Evolutionary conservation across 2,888 invertebrate species (phyloP).

Genomic region (Patella depressa): DNA sequence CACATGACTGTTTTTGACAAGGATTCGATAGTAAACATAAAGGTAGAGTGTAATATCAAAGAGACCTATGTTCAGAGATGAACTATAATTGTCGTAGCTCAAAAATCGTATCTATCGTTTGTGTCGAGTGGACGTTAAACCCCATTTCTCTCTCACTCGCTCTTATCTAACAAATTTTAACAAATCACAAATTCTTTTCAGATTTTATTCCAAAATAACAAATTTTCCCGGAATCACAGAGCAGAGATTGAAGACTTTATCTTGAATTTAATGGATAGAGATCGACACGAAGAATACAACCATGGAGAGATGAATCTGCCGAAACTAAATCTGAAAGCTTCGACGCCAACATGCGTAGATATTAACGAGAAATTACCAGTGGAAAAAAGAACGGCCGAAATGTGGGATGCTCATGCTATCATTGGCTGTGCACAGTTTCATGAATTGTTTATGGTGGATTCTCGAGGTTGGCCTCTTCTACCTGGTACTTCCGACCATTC

Average conservation of each 20-base stretch:
- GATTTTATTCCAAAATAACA: neutral
- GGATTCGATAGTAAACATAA: no score
- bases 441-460: slow-evolving; percentile 56
- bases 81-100: no score
- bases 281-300: slow-evolving; percentile 30
- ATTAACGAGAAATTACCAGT: slow-evolving; percentile 51
- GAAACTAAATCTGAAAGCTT: slow-evolving; percentile 51
- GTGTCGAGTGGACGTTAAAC: no score
- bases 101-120: no score
- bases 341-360: slow-evolving; percentile 54
- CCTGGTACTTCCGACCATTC: neutral
- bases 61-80: no score
- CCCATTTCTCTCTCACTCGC: no score
- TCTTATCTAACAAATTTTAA: neutral
- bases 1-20: no score
- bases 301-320: slow-evolving; percentile 37
- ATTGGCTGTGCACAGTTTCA: slow-evolving; percentile 64
- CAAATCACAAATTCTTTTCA: neutral
- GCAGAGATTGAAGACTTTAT: slow-evolving; percentile 60
- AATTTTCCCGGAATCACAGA: slow-evolving; percentile 54
- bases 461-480: slow-evolving; percentile 59
- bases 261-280: slow-evolving; percentile 44
- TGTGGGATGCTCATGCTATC: slow-evolving; percentile 59
- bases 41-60: no score
- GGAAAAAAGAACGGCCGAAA: slow-evolving; percentile 45